Conservation (phyloP, 1,140 invertebrate species). For the Wasmannia auropunctata region DNA sequence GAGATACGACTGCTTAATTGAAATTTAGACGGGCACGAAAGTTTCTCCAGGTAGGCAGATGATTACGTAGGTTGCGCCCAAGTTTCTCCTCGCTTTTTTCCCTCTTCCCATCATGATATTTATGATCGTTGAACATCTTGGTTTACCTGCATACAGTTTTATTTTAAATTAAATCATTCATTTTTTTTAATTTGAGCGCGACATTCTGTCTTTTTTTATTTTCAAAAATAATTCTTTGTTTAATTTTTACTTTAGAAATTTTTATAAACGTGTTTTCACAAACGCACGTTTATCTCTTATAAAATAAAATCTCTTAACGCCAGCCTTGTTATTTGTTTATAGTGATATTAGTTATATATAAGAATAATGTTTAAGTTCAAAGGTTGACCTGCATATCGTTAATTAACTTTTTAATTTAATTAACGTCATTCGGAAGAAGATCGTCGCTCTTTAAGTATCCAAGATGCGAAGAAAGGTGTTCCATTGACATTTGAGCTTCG, state of each 20-base stretch:
- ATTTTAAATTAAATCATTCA: background rate
- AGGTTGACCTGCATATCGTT: background rate
- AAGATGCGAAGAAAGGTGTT: background rate
- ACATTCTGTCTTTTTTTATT: background rate
- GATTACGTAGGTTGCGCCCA: background rate
- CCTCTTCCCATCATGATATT: background rate
- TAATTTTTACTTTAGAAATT: background rate
- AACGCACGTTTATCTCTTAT: background rate
- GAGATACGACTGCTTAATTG: slow-evolving; percentile 47
- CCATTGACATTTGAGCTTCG: slow-evolving; percentile 12
- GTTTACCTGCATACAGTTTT: background rate
- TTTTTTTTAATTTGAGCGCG: too few species aligned
- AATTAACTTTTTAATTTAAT: slow-evolving; percentile 11
- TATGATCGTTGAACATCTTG: background rate
- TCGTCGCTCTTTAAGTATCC: background rate
- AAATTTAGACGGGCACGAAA: slow-evolving; percentile 33
- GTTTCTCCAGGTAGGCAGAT: background rate
- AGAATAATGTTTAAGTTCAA: background rate
- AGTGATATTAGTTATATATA: background rate
- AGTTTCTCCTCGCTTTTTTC: background rate
- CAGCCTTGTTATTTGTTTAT: background rate
- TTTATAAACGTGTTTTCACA: background rate
- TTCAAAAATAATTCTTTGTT: background rate
- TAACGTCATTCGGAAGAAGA: background rate
- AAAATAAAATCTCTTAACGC: background rate